Evolutionary conservation across 2,888 invertebrate genomes (phyloP).

Genomic region (Ethmia dodecea): DNA sequence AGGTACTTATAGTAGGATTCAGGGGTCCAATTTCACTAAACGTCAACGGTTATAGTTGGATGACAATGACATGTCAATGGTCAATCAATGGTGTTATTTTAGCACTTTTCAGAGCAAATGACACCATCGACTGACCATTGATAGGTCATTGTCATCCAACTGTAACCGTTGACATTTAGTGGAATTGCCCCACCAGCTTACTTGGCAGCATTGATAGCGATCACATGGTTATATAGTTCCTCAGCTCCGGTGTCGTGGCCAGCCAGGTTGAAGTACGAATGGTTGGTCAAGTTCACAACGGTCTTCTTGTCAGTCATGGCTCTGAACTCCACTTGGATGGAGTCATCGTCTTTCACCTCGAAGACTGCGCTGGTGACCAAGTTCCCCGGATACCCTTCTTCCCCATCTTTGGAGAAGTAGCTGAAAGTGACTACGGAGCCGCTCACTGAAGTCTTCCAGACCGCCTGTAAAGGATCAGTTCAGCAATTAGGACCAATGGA

Average conservation of each 20-base stretch:
- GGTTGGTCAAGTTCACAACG: slow-evolving; percentile 93
- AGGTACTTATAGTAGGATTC: too few relatives aligned
- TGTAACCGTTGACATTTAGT: background rate
- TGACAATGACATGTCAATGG: too few relatives aligned
- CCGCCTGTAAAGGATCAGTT: too few relatives aligned
- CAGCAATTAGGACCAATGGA: too few relatives aligned
- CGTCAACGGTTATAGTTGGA: too few relatives aligned
- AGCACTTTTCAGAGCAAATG: too few relatives aligned
- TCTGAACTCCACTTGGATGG: slow-evolving; percentile 82
- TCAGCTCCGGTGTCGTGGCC: slow-evolving; percentile 85
- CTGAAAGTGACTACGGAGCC: slow-evolving; percentile 82
- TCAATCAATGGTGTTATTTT: too few relatives aligned
- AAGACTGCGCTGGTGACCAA: slow-evolving; percentile 84
- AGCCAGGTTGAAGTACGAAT: slow-evolving; percentile 95
- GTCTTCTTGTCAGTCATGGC: slow-evolving; percentile 87
- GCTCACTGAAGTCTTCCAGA: slow-evolving; percentile 81
- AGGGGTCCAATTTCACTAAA: too few relatives aligned
- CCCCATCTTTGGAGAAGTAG: slow-evolving; percentile 86
- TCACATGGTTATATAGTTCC: slow-evolving; percentile 82
- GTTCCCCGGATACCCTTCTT: slow-evolving; percentile 94
- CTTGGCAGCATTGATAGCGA: slow-evolving; percentile 87
- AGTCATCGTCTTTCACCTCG: slow-evolving; percentile 82
- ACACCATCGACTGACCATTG: too few relatives aligned
- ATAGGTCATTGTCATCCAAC: too few relatives aligned
- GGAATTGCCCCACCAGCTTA: slow-evolving; percentile 31